These are phyloP conservation scores for Holacanthella duospinosa DNA, from an alignment of 2,888 invertebrate species.

Conservation along the genomic window DNA sequence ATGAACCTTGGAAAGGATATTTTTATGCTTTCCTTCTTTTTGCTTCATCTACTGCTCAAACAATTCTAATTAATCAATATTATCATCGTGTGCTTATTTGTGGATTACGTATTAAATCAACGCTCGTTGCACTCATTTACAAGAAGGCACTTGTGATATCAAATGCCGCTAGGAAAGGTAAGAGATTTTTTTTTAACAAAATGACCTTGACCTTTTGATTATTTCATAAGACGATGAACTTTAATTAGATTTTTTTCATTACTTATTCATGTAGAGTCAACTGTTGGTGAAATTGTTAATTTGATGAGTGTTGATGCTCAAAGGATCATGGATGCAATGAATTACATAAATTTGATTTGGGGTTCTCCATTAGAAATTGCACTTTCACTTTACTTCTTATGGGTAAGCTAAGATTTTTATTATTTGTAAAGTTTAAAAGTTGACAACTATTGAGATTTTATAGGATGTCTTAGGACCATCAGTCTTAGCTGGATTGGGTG, in stretches of 20 bases:
- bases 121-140: conserved; percentile 49
- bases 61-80: conserved; percentile 49
- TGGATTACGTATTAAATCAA: conserved; percentile 50
- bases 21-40: conserved; percentile 49
- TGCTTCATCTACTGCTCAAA: conserved; percentile 45
- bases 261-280: conserved; percentile 46
- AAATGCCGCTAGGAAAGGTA: conserved; percentile 27
- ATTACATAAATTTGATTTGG: conserved; percentile 44
- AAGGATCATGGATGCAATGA: conserved; percentile 67
- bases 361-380: conserved; percentile 47
- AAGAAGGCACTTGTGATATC: conserved; percentile 42
- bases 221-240: too few relatives aligned
- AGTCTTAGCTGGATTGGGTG: conserved; percentile 48
- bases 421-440: background rate
- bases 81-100: conserved; percentile 48
- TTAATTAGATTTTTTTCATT: background rate
- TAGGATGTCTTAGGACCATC: conserved; percentile 42
- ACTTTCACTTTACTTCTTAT: conserved; percentile 47
- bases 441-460: background rate
- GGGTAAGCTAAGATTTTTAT: conserved; percentile 36
- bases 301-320: conserved; percentile 87
- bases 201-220: background rate
- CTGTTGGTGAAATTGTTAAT: conserved; percentile 83
- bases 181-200: background rate
- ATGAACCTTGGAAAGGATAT: conserved; percentile 51